Evolutionary conservation across 2,113 vertebrate genomes (phyloP).

Genomic region (Istiophorus platypterus): DNA sequence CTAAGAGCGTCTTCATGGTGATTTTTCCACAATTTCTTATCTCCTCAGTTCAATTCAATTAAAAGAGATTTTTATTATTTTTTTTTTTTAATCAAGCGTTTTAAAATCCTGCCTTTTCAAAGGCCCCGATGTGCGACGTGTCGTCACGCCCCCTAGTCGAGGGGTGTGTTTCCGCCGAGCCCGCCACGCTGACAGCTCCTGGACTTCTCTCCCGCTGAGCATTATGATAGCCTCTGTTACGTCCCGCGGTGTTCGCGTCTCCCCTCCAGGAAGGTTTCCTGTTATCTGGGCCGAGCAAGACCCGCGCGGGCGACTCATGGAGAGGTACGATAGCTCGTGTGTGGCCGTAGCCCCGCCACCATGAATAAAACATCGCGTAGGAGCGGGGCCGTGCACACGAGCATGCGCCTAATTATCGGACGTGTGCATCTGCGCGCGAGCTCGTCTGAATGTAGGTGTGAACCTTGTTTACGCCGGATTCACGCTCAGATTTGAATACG

Average conservation of each 20-base stretch:
- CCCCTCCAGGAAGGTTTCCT: slow-evolving; percentile 75
- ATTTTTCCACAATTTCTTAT: slow-evolving; percentile 17
- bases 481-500: background rate
- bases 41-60: background rate
- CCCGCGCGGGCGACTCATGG: slow-evolving; percentile 66
- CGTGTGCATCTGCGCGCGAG: slow-evolving; percentile 2
- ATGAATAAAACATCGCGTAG: slow-evolving; percentile 82
- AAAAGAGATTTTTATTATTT: too few species aligned
- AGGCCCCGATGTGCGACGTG: background rate
- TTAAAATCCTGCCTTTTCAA: background rate
- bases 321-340: slow-evolving; percentile 74
- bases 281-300: slow-evolving; percentile 82
- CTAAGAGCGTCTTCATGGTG: background rate
- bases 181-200: slow-evolving; percentile 53
- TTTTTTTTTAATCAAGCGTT: background rate
- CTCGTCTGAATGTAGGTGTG: background rate
- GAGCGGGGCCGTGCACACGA: slow-evolving; percentile 51
- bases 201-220: slow-evolving; percentile 76
- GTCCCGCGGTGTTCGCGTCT: slow-evolving; percentile 77
- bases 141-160: slow-evolving; percentile 21
- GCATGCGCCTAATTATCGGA: slow-evolving; percentile 32
- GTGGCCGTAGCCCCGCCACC: slow-evolving; percentile 63
- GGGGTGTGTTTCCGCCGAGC: slow-evolving; percentile 65
- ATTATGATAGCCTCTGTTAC: slow-evolving; percentile 79
- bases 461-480: background rate